Evolutionary conservation across 2,888 invertebrate genomes (phyloP).

Genomic region (Athripsodes cinereus): DNA sequence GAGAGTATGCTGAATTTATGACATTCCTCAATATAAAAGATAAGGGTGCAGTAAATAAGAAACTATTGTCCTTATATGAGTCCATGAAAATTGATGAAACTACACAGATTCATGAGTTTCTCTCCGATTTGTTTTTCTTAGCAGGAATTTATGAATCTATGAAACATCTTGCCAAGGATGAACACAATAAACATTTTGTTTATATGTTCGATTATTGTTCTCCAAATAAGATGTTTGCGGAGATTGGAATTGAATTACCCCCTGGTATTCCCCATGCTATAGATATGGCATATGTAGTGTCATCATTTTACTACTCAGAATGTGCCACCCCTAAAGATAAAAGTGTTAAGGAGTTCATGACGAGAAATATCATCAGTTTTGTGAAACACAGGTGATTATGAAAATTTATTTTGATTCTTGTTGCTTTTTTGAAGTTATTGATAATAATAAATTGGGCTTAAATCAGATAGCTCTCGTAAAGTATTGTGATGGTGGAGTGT

Average conservation of each 20-base stretch:
- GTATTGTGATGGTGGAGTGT: no score
- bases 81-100: slow-evolving; percentile 12
- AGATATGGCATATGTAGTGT: neutral
- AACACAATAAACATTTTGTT: slow-evolving; percentile 3
- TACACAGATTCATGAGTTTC: slow-evolving; percentile 28
- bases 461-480: no score
- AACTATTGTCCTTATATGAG: slow-evolving; percentile 11
- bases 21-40: neutral
- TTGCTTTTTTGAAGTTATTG: no score
- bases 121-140: slow-evolving; percentile 34
- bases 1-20: slow-evolving; percentile 8
- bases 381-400: no score
- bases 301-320: neutral
- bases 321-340: no score
- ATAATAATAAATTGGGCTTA: no score
- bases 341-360: no score
- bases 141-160: slow-evolving; percentile 31
- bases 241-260: neutral
- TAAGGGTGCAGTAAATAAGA: neutral
- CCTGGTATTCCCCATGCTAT: neutral
- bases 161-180: slow-evolving; percentile 8
- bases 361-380: no score
- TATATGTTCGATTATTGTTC: neutral
- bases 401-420: no score
- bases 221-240: neutral